Evolutionary conservation across 2,113 vertebrate genomes (phyloP).

Genomic region (Pleuronectes platessa): DNA sequence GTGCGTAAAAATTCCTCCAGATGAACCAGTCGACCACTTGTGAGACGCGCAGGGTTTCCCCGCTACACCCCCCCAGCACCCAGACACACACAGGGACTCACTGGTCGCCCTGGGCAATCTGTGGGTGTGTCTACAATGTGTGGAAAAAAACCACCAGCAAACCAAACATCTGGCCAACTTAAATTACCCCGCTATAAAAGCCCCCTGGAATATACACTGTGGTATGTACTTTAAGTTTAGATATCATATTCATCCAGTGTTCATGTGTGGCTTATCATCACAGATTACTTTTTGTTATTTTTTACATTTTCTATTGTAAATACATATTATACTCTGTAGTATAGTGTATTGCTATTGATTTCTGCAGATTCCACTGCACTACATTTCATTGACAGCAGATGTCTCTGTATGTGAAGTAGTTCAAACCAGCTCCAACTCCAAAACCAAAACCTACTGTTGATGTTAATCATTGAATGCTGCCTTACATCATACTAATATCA

Average conservation of each 20-base stretch:
- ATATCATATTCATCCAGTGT: not conserved
- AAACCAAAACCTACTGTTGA: too few relatives aligned
- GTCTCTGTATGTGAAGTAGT: not conserved
- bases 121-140: conserved; percentile 66
- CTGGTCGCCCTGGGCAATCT: conserved; percentile 50
- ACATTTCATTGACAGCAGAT: not conserved
- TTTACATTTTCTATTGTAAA: too few relatives aligned
- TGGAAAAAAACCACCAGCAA: not conserved
- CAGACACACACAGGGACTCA: conserved; percentile 18
- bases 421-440: too few relatives aligned
- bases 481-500: too few relatives aligned
- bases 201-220: not conserved
- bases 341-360: too few relatives aligned
- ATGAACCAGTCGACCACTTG: conserved; percentile 14
- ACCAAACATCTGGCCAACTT: conserved; percentile 60
- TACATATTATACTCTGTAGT: too few relatives aligned
- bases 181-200: not conserved
- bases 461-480: too few relatives aligned
- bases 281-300: too few relatives aligned
- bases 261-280: not conserved
- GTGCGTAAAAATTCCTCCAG: conserved; percentile 32
- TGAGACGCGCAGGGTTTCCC: not conserved
- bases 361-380: not conserved
- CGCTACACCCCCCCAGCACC: conserved; percentile 20
- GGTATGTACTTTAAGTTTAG: too few relatives aligned